Conservation (phyloP, 2,888 invertebrate genomes). For the Hofmannophila pseudospretella region DNA sequence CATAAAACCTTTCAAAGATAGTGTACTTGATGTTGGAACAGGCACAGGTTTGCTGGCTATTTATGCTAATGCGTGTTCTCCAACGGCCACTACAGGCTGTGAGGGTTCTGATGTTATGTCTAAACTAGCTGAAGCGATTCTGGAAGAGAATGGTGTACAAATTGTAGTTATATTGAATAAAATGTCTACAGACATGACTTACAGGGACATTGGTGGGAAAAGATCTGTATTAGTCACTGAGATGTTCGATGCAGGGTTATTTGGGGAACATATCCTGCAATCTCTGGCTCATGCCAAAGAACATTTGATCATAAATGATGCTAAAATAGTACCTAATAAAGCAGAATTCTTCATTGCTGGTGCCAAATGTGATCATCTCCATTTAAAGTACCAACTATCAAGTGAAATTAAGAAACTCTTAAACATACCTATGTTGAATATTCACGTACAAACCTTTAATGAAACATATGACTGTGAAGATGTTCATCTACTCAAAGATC, state of each 20-base stretch:
- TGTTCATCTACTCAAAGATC: constrained; percentile 72
- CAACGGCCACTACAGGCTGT: constrained; percentile 79
- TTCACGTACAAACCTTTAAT: constrained; percentile 42
- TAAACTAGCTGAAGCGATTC: constrained; percentile 69
- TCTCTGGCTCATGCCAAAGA: constrained; percentile 84
- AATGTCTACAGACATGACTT: constrained; percentile 76
- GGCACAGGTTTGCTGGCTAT: constrained; percentile 87
- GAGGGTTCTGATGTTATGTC: constrained; percentile 82
- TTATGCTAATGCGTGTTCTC: constrained; percentile 78
- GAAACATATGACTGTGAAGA: constrained; percentile 85
- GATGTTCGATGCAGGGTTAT: constrained; percentile 87
- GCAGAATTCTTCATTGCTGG: constrained; percentile 82
- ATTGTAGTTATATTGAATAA: constrained; percentile 75
- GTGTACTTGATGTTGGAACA: constrained; percentile 85
- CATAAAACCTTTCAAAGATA: constrained; percentile 58
- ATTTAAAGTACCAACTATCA: constrained; percentile 62
- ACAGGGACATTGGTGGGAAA: constrained; percentile 72
- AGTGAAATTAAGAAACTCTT: constrained; percentile 36
- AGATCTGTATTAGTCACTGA: constrained; percentile 84
- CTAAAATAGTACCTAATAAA: constrained; percentile 78
- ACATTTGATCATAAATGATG: constrained; percentile 68
- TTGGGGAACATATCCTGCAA: constrained; percentile 85
- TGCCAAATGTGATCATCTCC: constrained; percentile 74
- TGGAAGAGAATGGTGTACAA: constrained; percentile 69
- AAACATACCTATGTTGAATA: constrained; percentile 35